Evolutionary conservation across 2,113 vertebrate genomes (phyloP), one percentile per base, ranked within the genome.

Genomic region (Zosterops japonicus): DNA sequence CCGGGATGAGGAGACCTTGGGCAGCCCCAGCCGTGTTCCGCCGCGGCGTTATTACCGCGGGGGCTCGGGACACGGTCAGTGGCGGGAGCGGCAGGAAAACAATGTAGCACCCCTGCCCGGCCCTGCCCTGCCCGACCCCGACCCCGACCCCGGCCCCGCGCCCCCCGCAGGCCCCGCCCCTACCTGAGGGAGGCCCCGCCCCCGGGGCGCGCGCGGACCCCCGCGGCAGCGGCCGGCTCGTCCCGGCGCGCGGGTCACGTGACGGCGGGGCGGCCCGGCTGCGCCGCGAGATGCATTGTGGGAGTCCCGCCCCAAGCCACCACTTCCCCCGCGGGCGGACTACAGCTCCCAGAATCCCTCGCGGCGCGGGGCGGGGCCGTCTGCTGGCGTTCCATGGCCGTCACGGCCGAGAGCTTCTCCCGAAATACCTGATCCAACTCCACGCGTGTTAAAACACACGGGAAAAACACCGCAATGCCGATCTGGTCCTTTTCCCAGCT

Each of bases 331-430:
- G 22, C 8, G 27, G 39, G 33, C 18, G 12, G 64, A 80, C 85
- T 80, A 72, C 85, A 49, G 25, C 42, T 72, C 76, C 86, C 76
- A 80, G 76, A 50, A 28, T 0, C 1, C 76, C 22, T 3, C 8
- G 29, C 41, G 72, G 60, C 9, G 14, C 9, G 36, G 36, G 36
- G 36, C 18, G 7, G 23, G 11, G 22, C 2, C 0, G 6, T 0
- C 4, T 4, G 46, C 2, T 0, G 16, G 5, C 1, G 8, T 1
- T 20, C 5, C 0, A 0, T 1, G 28, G n/a, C 2, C 2, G 13
- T 6, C 4, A 2, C 4, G 8, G 50, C 2, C 25, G 0, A 2
- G 57, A 14, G 7, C 16, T 47, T 39, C 23, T 17, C 3, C n/a
- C 8, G 5, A 4, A 21, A 9, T 11, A 14, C 0, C 3, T 24